These are phyloP conservation scores for Halcyon senegalensis DNA, from an alignment of 2,113 vertebrate genomes.

Conservation along the genomic window DNA sequence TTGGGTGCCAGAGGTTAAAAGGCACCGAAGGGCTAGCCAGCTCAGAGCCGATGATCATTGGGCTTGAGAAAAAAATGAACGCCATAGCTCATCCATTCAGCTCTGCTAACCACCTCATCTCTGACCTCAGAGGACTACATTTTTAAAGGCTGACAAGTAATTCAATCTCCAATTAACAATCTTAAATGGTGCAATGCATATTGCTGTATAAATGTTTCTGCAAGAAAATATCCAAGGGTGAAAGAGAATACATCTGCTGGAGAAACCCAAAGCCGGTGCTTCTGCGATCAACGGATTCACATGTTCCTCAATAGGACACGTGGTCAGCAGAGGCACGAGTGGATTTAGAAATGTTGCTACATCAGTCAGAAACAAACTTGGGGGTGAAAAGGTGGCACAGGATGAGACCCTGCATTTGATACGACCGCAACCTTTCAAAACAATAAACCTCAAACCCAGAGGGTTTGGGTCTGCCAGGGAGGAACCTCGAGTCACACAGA, in stretches of 20 bases:
- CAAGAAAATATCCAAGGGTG: conserved; percentile 59
- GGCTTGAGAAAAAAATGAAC: neutral
- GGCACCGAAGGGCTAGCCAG: neutral
- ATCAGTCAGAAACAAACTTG: neutral
- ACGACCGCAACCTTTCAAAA: neutral
- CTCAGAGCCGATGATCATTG: neutral
- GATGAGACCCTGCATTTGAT: neutral
- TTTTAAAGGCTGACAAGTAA: conserved; percentile 77
- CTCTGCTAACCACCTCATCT: conserved; percentile 39
- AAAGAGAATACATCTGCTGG: conserved; percentile 37
- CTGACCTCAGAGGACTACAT: conserved; percentile 69
- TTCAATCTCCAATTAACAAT: conserved; percentile 78
- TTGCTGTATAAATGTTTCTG: conserved; percentile 69
- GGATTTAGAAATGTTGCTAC: neutral
- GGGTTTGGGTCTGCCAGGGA: neutral
- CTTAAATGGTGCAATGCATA: conserved; percentile 71
- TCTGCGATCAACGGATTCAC: neutral
- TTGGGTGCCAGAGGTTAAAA: conserved; percentile 24
- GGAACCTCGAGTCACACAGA: neutral
- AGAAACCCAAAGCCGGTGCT: neutral
- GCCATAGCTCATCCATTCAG: conserved; percentile 41
- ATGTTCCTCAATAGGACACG: neutral
- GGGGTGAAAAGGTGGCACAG: neutral
- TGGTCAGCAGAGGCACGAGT: neutral
- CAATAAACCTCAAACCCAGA: neutral